Percentiles rank a stretch among this genome's conserved stretches.
Conservation (phyloP, 2,113 vertebrate species). For the Scartelaos histophorus region DNA sequence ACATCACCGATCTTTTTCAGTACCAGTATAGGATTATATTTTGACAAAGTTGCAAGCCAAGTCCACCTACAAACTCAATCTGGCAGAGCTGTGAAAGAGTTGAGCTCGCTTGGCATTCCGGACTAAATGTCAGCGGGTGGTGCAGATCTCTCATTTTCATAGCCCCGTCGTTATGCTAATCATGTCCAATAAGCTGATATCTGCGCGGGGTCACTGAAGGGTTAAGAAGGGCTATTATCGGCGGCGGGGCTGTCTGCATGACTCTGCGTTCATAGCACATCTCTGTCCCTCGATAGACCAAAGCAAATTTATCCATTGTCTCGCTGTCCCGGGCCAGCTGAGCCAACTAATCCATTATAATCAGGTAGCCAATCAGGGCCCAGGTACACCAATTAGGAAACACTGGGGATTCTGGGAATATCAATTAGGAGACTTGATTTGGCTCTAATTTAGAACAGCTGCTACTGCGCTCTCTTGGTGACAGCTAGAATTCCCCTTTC, state of each 20-base stretch:
- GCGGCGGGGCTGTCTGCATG: background rate
- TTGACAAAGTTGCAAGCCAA: background rate
- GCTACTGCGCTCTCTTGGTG: constrained; percentile 41
- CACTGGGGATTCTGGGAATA: constrained; percentile 55
- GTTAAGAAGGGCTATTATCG: constrained; percentile 20
- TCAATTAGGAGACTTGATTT: constrained; percentile 62
- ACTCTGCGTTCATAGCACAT: constrained; percentile 5
- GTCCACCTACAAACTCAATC: background rate
- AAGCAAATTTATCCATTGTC: constrained; percentile 28
- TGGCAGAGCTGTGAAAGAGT: background rate
- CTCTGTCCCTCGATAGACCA: constrained; percentile 8
- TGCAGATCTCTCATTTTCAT: background rate
- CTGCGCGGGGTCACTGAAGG: background rate
- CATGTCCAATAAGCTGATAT: background rate
- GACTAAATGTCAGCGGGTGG: constrained; percentile 30
- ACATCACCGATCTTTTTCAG: no score
- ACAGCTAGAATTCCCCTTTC: constrained; percentile 34
- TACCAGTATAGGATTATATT: background rate
- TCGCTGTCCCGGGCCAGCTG: constrained; percentile 40
- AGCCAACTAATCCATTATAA: constrained; percentile 66
- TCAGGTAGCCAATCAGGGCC: constrained; percentile 67
- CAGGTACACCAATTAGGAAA: constrained; percentile 62
- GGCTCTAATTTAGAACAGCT: constrained; percentile 66
- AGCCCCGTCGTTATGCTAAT: constrained; percentile 9
- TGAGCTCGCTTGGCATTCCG: background rate